phyloP scores from a whole-genome alignment of 2,113 vertebrate genomes.

The Fulica atra region DNA sequence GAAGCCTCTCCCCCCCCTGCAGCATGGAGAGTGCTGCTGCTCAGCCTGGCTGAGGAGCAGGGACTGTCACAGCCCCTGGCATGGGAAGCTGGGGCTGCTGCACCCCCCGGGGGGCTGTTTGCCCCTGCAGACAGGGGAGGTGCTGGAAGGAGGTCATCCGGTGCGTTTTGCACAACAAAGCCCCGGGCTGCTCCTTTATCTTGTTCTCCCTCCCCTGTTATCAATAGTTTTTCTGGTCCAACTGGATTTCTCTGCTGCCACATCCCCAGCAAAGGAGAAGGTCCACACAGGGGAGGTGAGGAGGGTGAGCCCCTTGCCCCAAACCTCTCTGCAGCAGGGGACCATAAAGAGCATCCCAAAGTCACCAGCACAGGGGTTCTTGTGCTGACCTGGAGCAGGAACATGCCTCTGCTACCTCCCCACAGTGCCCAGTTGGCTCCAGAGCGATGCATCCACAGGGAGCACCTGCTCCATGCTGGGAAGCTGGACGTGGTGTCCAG shows the following conservation, averaged over 20 bases:
- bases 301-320: background rate
- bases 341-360: background rate
- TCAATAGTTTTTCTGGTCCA: slow-evolving; percentile 48
- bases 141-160: background rate
- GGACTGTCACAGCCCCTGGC: background rate
- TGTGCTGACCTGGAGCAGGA: background rate
- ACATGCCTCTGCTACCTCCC: background rate
- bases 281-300: background rate
- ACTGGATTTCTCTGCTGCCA: slow-evolving; percentile 49
- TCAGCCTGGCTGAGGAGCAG: background rate
- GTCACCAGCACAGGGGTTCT: background rate
- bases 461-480: background rate
- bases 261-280: background rate
- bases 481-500: background rate
- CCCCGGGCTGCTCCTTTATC: slow-evolving; percentile 6
- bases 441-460: fast-evolving
- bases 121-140: background rate
- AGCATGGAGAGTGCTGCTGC: background rate
- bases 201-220: slow-evolving; percentile 10
- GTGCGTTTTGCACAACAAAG: slow-evolving; percentile 17
- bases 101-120: background rate
- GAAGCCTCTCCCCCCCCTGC: background rate
- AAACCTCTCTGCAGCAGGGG: background rate
- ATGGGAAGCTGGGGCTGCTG: background rate
- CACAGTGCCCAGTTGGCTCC: fast-evolving